Evolutionary conservation across 2,113 vertebrate species (phyloP).

Genomic region (Eleginops maclovinus): DNA sequence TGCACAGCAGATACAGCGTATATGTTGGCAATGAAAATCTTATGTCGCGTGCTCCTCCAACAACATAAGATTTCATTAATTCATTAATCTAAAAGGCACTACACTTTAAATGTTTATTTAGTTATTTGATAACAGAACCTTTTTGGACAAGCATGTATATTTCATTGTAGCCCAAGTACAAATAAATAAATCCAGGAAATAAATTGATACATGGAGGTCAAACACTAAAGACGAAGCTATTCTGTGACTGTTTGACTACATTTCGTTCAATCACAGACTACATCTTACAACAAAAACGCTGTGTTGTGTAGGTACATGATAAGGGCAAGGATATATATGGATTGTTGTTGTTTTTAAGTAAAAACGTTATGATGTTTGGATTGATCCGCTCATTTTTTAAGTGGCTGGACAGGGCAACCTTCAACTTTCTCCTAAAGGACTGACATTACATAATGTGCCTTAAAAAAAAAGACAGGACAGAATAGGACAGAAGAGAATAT

Average conservation of each 20-base stretch:
- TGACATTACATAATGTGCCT: constrained; percentile 30
- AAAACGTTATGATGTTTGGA: neutral
- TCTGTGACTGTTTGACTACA: neutral
- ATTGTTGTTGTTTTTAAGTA: neutral
- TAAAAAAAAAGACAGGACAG: neutral
- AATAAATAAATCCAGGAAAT: no score
- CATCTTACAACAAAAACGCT: neutral
- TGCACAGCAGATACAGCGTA: no score
- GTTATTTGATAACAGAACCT: neutral
- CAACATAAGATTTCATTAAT: no score
- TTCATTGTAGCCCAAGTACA: no score
- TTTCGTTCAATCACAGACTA: neutral
- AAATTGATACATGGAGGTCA: no score
- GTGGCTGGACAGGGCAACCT: neutral
- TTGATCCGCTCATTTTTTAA: neutral
- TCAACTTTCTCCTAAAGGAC: neutral
- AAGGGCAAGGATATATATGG: neutral
- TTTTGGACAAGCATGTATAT: neutral
- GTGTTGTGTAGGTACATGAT: neutral
- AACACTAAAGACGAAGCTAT: no score
- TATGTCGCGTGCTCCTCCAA: no score
- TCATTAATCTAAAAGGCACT: no score
- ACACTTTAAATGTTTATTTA: constrained; percentile 14
- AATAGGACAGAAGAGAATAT: neutral
- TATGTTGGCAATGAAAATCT: no score